These are phyloP conservation scores for Carabus problematicus DNA, from an alignment of 2,888 invertebrate species.

Conservation along the genomic window DNA sequence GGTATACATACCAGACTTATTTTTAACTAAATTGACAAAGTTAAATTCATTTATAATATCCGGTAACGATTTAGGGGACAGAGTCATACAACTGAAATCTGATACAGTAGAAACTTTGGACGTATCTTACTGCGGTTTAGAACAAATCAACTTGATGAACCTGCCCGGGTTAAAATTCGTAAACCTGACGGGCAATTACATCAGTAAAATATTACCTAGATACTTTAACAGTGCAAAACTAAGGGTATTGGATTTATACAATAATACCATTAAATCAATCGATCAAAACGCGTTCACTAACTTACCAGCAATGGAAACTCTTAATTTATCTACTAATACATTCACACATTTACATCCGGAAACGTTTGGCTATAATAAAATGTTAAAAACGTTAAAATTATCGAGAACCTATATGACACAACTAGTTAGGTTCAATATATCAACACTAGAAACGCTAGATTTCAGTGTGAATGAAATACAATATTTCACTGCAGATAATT, in stretches of 20 bases:
- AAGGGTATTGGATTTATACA: constrained; percentile 69
- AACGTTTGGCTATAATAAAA: constrained; percentile 67
- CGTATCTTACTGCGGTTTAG: constrained; percentile 68
- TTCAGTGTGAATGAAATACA: constrained; percentile 73
- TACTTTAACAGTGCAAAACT: constrained; percentile 68
- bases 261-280: constrained; percentile 69
- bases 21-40: constrained; percentile 61
- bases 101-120: constrained; percentile 65
- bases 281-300: constrained; percentile 68
- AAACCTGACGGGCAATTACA: constrained; percentile 69
- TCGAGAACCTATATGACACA: constrained; percentile 70
- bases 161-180: constrained; percentile 68
- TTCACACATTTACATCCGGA: constrained; percentile 67
- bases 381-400: constrained; percentile 67
- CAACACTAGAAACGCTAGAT: constrained; percentile 66
- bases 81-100: constrained; percentile 58
- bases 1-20: constrained; percentile 15
- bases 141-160: constrained; percentile 66
- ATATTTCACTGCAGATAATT: constrained; percentile 63
- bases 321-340: constrained; percentile 77
- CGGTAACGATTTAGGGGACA: constrained; percentile 66
- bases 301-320: constrained; percentile 63
- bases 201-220: constrained; percentile 65
- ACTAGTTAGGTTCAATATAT: constrained; percentile 66
- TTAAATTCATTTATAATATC: constrained; percentile 68